A percentile compares a stretch with the other conserved stretches of the same genome.
Evolutionary conservation across 2,888 invertebrate genomes (phyloP).

Genomic region (Chrysomela aeneicollis): DNA sequence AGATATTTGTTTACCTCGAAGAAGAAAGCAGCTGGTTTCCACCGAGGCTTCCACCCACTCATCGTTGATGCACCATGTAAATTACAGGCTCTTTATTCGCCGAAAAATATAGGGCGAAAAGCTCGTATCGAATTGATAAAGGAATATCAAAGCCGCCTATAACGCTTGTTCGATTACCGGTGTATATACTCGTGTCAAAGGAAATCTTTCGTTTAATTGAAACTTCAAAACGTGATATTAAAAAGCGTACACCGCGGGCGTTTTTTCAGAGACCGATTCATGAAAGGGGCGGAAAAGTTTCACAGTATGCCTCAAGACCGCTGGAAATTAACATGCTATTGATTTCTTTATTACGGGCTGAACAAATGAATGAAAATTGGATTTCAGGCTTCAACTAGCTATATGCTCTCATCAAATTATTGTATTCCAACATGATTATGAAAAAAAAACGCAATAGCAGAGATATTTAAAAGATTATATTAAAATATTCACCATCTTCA

Average conservation of each 20-base stretch:
- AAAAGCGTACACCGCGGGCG: slow-evolving; percentile 38
- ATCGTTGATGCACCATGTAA: slow-evolving; percentile 13
- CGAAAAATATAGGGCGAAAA: slow-evolving; percentile 52
- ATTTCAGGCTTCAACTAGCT: not conserved
- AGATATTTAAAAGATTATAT: too few relatives aligned
- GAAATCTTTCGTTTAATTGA: slow-evolving; percentile 54
- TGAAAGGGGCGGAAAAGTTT: not conserved
- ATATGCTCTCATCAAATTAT: too few relatives aligned
- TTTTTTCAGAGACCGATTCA: not conserved
- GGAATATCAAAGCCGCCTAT: slow-evolving; percentile 54
- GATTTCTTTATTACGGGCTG: not conserved
- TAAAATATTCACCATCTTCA: too few relatives aligned
- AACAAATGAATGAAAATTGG: not conserved
- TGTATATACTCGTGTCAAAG: slow-evolving; percentile 53
- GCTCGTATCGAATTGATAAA: slow-evolving; percentile 57
- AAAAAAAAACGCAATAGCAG: too few relatives aligned
- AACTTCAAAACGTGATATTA: slow-evolving; percentile 56
- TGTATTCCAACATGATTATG: too few relatives aligned
- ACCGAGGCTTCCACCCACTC: too few relatives aligned
- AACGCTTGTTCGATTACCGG: slow-evolving; percentile 47
- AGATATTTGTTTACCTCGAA: too few relatives aligned
- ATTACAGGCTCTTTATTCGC: slow-evolving; percentile 52
- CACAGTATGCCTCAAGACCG: not conserved
- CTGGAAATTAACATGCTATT: not conserved
- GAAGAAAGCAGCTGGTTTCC: too few relatives aligned